Evolutionary conservation across 2,113 vertebrate species (phyloP).

Genomic region (Cheilinus undulatus): DNA sequence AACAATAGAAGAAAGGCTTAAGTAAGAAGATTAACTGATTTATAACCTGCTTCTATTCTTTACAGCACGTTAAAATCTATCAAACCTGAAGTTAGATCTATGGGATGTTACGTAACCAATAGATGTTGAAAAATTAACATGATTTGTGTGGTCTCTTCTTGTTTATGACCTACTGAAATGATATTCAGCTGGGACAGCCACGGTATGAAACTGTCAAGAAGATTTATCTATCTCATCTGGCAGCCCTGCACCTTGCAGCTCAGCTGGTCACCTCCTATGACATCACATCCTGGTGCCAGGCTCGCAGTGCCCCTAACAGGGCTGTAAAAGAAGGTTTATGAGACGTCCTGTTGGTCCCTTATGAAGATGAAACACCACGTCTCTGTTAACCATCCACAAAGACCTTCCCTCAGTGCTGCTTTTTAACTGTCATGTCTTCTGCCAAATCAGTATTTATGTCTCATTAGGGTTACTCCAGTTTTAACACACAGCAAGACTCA

Average conservation of each 20-base stretch:
- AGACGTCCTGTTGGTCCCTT: slow-evolving; percentile 25
- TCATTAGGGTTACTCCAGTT: slow-evolving; percentile 2
- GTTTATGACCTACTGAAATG: slow-evolving; percentile 60
- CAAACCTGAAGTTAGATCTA: background rate
- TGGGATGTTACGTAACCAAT: background rate
- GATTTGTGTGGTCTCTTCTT: slow-evolving; percentile 11
- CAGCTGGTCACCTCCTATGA: slow-evolving; percentile 59
- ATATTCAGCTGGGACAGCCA: slow-evolving; percentile 54
- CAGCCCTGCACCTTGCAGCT: slow-evolving; percentile 44
- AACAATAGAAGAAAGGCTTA: background rate
- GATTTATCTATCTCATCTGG: slow-evolving; percentile 71
- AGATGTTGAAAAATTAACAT: background rate
- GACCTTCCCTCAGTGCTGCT: slow-evolving; percentile 9
- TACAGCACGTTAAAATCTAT: background rate
- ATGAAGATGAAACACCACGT: slow-evolving; percentile 21
- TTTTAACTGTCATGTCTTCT: slow-evolving; percentile 25
- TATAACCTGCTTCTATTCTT: background rate
- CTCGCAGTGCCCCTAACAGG: slow-evolving; percentile 50
- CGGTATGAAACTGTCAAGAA: slow-evolving; percentile 55
- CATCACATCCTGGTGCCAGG: slow-evolving; percentile 71
- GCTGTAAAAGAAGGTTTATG: slow-evolving; percentile 55
- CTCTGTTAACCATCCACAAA: slow-evolving; percentile 17
- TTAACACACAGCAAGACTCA: slow-evolving; percentile 4
- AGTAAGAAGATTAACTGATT: background rate
- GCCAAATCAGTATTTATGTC: slow-evolving; percentile 19